A percentile compares a stretch with the other conserved stretches of the same genome.
Conservation (phyloP, 2,888 invertebrate species). For the Tiliacea citrago region DNA sequence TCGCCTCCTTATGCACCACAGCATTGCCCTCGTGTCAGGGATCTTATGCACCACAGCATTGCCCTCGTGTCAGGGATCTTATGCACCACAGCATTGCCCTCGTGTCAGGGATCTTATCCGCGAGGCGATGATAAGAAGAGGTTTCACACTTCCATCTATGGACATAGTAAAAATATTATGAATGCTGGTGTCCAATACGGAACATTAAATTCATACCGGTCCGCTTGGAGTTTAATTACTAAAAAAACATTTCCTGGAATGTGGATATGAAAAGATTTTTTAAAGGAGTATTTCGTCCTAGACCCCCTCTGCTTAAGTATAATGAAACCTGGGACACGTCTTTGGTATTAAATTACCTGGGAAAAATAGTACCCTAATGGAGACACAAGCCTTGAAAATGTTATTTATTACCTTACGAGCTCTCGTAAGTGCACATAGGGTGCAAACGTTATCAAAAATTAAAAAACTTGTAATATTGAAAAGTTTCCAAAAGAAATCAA, state of each 20-base stretch:
- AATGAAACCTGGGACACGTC: background rate
- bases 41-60: too few relatives aligned
- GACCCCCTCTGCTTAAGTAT: conserved; percentile 4
- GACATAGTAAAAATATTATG: conserved; percentile 4
- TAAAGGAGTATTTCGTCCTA: background rate
- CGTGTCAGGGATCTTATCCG: too few relatives aligned
- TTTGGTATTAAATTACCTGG: background rate
- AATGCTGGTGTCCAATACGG: background rate
- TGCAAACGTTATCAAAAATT: too few relatives aligned
- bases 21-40: too few relatives aligned
- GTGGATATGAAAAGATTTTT: background rate
- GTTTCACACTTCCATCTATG: background rate
- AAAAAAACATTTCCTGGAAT: conserved; percentile 3
- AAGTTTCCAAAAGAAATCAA: background rate
- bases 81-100: too few relatives aligned
- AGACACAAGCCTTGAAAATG: background rate
- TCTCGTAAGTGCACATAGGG: background rate
- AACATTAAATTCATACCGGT: background rate
- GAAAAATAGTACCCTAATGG: background rate
- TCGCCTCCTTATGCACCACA: too few relatives aligned
- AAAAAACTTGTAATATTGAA: too few relatives aligned
- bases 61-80: too few relatives aligned
- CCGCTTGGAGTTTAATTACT: conserved; percentile 4
- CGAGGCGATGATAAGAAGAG: too few relatives aligned
- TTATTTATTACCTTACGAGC: background rate